Conservation (phyloP, 92 coral and sea anemone genomes). For the Paragorgia papillata region DNA sequence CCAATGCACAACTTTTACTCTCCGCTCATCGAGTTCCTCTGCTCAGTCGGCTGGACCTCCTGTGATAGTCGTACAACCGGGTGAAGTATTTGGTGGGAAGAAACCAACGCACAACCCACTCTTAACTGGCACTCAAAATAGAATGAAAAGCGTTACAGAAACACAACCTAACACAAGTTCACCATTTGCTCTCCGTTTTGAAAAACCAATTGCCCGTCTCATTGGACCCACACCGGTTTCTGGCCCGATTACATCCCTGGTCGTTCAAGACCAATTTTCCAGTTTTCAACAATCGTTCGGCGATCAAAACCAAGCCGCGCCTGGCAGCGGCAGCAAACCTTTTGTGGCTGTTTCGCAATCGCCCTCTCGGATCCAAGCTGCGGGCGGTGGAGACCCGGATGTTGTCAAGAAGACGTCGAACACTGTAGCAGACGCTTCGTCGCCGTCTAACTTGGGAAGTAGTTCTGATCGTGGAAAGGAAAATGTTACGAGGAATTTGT, state of each 20-base stretch:
- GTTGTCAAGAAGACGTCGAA: background rate
- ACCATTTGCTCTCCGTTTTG: background rate
- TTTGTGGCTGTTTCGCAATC: background rate
- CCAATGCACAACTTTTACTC: conserved; percentile 26
- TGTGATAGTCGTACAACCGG: conserved; percentile 36
- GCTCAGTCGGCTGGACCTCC: conserved; percentile 38
- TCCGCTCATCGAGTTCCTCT: conserved; percentile 8
- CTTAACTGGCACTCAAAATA: too few species aligned
- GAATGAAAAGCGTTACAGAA: too few species aligned
- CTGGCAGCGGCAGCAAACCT: background rate
- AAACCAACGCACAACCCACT: background rate
- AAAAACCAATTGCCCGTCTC: background rate
- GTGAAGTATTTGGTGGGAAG: background rate
- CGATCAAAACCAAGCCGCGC: background rate
- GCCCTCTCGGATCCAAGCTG: background rate
- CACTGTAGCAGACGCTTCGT: background rate
- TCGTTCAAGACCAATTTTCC: conserved; percentile 21
- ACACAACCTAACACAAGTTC: too few species aligned
- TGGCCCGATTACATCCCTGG: conserved; percentile 23
- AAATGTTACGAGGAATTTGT: conserved; percentile 3
- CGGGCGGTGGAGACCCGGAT: conserved; percentile 5
- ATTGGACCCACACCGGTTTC: background rate
- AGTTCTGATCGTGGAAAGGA: background rate
- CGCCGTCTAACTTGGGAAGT: background rate
- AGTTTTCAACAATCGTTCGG: background rate